A percentile compares a stretch with the other conserved stretches of the same genome.
Evolutionary conservation across 2,113 vertebrate genomes (phyloP).

Genomic region (Chamaetylas fuelleborni): DNA sequence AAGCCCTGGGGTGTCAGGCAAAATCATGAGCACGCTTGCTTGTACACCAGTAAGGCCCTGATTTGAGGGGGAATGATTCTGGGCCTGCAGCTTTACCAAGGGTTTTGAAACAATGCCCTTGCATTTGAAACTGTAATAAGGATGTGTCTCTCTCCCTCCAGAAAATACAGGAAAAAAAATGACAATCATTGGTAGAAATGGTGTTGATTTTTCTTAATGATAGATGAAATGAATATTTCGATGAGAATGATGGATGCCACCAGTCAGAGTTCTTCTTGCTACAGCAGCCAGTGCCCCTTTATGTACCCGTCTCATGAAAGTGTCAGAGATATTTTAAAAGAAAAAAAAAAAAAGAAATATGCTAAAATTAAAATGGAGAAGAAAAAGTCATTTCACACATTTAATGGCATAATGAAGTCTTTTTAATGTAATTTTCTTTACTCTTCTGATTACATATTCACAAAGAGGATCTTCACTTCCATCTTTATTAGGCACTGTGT

Average conservation of each 20-base stretch:
- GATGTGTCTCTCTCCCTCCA: not conserved
- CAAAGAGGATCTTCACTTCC: slow-evolving; percentile 68
- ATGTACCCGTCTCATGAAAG: slow-evolving; percentile 19
- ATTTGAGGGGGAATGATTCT: not conserved
- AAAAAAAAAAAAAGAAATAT: slow-evolving; percentile 35
- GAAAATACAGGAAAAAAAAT: slow-evolving; percentile 26
- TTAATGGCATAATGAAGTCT: slow-evolving; percentile 66
- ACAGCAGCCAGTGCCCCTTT: slow-evolving; percentile 49
- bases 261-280: slow-evolving; percentile 61
- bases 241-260: slow-evolving; percentile 49
- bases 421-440: slow-evolving; percentile 71
- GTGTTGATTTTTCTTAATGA: slow-evolving; percentile 65
- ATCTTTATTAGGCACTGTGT: slow-evolving; percentile 53
- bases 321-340: slow-evolving; percentile 47
- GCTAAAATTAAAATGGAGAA: slow-evolving; percentile 65
- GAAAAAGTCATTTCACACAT: slow-evolving; percentile 65
- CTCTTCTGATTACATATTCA: slow-evolving; percentile 68
- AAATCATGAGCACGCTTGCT: rapidly evolving
- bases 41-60: not conserved
- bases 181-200: slow-evolving; percentile 36
- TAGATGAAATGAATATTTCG: slow-evolving; percentile 53
- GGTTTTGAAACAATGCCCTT: not conserved
- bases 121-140: not conserved
- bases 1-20: not conserved
- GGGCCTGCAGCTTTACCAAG: not conserved